phyloP scores from a whole-genome alignment of 2,797 vertebrate genomes.

The Agapornis canus region DNA sequence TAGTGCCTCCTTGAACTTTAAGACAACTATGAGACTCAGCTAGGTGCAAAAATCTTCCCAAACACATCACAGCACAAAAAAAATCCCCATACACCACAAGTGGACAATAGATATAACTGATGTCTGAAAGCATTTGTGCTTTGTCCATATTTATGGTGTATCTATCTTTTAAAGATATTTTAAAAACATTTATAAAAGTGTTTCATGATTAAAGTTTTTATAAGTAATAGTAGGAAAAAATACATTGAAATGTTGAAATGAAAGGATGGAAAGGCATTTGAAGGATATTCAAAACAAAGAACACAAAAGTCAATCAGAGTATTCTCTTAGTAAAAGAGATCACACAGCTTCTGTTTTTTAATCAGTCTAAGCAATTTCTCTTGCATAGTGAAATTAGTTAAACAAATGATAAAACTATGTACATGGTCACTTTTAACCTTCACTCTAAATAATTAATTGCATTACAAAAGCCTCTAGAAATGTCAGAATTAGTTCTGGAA shows the following conservation, averaged over 20 bases:
- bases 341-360: not conserved
- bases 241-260: not conserved
- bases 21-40: not conserved
- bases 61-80: not conserved
- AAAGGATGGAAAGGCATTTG: not conserved
- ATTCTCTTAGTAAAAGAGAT: not conserved
- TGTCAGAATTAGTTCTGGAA: not conserved
- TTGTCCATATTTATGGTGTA: fast-evolving
- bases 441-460: not conserved
- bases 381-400: not conserved
- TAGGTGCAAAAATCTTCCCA: fast-evolving
- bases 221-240: not conserved
- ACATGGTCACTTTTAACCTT: not conserved
- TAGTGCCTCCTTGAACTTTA: not conserved
- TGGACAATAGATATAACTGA: fast-evolving
- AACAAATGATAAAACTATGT: not conserved
- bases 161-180: not conserved
- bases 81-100: not conserved
- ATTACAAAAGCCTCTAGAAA: not conserved
- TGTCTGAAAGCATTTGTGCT: not conserved
- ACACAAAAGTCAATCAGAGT: not conserved
- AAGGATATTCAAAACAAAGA: not conserved
- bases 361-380: not conserved
- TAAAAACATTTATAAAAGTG: not conserved
- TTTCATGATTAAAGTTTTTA: not conserved